These are phyloP conservation scores for Apamea crenata DNA, from an alignment of 2,888 invertebrate genomes.

Conservation along the genomic window DNA sequence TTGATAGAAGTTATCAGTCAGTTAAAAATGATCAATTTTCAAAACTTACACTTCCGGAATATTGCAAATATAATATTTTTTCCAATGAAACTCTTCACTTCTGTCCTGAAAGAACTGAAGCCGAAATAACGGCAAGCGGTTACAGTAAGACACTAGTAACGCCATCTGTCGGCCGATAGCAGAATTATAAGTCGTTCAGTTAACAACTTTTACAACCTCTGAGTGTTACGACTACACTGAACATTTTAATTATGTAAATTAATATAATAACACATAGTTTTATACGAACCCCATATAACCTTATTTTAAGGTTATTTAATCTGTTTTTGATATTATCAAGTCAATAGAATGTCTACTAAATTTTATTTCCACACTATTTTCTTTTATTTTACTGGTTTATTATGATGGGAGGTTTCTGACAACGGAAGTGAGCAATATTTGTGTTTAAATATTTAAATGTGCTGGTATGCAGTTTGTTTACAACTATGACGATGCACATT, in stretches of 20 bases:
- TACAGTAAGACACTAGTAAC: conserved; percentile 66
- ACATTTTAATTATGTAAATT: conserved; percentile 57
- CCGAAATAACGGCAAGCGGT: conserved; percentile 29
- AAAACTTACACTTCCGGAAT: not conserved
- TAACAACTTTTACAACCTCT: conserved; percentile 26
- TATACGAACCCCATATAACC: conserved; percentile 30
- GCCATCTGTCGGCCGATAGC: conserved; percentile 87
- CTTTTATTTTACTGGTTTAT: conserved; percentile 20
- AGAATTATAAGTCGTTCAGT: conserved; percentile 66
- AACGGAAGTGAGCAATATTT: conserved; percentile 66
- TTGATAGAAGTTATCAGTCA: not conserved
- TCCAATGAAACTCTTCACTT: conserved; percentile 29
- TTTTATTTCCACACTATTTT: conserved; percentile 36
- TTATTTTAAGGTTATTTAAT: conserved; percentile 44
- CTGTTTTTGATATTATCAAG: conserved; percentile 30
- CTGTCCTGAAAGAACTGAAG: conserved; percentile 40
- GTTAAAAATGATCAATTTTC: accelerated
- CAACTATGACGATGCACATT: conserved; percentile 81
- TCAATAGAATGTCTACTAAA: conserved; percentile 29
- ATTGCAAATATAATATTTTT: conserved; percentile 20
- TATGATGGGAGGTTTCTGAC: conserved; percentile 38
- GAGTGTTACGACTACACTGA: conserved; percentile 32
- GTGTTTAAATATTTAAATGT: conserved; percentile 65
- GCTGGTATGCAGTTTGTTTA: conserved; percentile 76
- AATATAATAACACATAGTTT: conserved; percentile 44